Evolutionary conservation across 2,113 vertebrate species (phyloP), one percentile per base, ranked within the genome.

Genomic region (Cynocephalus volans): DNA sequence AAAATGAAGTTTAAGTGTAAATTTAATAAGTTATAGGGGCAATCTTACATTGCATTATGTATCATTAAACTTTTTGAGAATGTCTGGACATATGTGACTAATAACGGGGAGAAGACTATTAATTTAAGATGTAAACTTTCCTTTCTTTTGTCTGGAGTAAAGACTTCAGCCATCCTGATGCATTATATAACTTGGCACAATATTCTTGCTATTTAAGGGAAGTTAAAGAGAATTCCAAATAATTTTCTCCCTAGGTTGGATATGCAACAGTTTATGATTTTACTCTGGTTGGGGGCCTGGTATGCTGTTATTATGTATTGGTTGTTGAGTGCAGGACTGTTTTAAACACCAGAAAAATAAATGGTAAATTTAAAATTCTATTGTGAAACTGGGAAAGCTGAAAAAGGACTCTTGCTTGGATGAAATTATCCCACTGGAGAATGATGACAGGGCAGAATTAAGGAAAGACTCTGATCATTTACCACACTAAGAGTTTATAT

Each of bases 341-440:
- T 81, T 76, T 83, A 70, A 94, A 76, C 0, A 17, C 12, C 23
- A n/a, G 19, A 33, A 95, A 92, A 85, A 52, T 6, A 73, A 7
- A 69, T 48, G 8, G 0, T 28, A 81, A 76, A 3, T 3, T 91
- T 58, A 89, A 89, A 76, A 58, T 70, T 85, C 2, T 83, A 50
- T 82, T 81, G n/a, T 64, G 50, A 92, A 89, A 64, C 4, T 65
- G 4, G 7, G 64, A 65, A 92, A 76, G 21, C 11, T 65, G 36
- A 52, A 54, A 85, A 90, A 65, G 4, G 17, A 24, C 9, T 73
- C 28, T 65, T 72, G 8, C 7, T 83, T 90, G 4, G 3, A 54
- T 95, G 24, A 12, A 93, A 93, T 92, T 92, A 84, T 73, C 21
- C 19, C 36, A 26, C 15, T 73, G 17, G 62, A 79, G 18, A 88